Base-by-base conservation (phyloP, 2,888 invertebrate species). In the Hermaeophaga mercurialis region DNA sequence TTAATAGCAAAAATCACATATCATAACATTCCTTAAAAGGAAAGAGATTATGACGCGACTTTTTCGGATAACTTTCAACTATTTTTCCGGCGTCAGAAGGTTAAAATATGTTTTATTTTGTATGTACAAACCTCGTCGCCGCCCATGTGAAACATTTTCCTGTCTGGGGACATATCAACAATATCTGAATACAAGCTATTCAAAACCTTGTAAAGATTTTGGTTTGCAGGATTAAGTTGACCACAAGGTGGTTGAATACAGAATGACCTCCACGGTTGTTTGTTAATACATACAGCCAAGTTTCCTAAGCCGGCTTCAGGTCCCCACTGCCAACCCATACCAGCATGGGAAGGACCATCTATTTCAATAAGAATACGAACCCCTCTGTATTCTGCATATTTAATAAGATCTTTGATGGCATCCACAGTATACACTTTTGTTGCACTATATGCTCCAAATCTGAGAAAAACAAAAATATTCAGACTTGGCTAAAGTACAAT, bases 291-390 rank as follows among this genome's bases (percentile, higher is more conserved):
- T 6, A 88, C 84, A 0, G 84, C 84, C 57, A 89, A 78, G 56
- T 87, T 80, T 15, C 88, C 88, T 41, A 86, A 72, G 0, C 83
- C 83, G 1, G 79, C 79, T 9, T 75, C 70, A 3, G 77, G 74
- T 2, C 91, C 91, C 90, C 91, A 90, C 72, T 91, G 89, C 91
- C 92, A 93, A 0, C 92, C 93, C 62, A 86, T 87, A 17, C 90
- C 90, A 0, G 90, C 86, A 74, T 94, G 93, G 1, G 93, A 88
- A 0, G 96, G 96, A 4, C 91, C 87, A 75, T 95, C 95, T 28
- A 95, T 85, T 80, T 96, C 96, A 8, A 95, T 84, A 19, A 96
- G 81, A 0, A 96, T 85, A 28, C 94, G 82, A 3, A 96, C 85
- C 1, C 96, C 96, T 33, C 94, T 82, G 1, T 85, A 74, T 60